Evolutionary conservation across 2,888 invertebrate genomes (phyloP).

Genomic region (Eubasilissa splendida): DNA sequence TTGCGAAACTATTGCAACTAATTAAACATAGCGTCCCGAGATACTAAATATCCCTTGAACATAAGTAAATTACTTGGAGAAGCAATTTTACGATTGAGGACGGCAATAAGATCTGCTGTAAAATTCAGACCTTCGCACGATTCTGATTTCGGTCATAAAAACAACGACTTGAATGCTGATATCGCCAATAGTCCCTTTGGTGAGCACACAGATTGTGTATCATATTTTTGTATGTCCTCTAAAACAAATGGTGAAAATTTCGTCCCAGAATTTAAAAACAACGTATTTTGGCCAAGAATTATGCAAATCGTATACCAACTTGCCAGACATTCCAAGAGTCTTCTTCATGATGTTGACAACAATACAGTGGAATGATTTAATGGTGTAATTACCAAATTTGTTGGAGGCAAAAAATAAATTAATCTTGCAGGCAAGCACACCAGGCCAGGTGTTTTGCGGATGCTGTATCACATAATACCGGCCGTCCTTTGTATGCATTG

Average conservation of each 20-base stretch:
- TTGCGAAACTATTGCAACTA: too few relatives aligned
- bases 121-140: background rate
- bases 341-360: conserved; percentile 60
- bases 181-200: conserved; percentile 7
- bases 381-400: background rate
- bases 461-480: background rate
- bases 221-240: background rate
- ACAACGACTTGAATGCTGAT: too few relatives aligned
- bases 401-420: conserved; percentile 12
- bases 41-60: too few relatives aligned
- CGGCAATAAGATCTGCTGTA: too few relatives aligned
- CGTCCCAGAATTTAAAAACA: background rate
- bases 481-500: background rate
- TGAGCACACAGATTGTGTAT: too few relatives aligned
- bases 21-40: too few relatives aligned
- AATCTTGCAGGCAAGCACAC: background rate
- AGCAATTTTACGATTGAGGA: too few relatives aligned
- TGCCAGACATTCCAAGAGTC: conserved; percentile 46
- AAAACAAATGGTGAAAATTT: conserved; percentile 51
- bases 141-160: too few relatives aligned
- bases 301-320: background rate
- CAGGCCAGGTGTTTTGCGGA: background rate
- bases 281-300: background rate
- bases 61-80: too few relatives aligned
- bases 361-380: conserved; percentile 60